Evolutionary conservation across 2,797 vertebrate species (phyloP).

Genomic region (Limnodromus scolopaceus): DNA sequence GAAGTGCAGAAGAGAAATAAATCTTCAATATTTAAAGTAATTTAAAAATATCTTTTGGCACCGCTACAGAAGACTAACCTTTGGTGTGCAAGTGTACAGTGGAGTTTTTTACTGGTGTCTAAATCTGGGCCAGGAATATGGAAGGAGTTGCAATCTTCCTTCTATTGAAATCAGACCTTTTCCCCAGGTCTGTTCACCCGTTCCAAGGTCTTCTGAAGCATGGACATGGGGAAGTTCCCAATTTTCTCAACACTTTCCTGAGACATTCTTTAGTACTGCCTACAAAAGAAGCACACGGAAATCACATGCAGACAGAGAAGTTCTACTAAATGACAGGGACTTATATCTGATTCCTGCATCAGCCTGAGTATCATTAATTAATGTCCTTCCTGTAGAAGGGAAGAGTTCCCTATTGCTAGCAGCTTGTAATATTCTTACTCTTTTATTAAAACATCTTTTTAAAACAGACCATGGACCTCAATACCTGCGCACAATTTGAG

Average conservation of each 20-base stretch:
- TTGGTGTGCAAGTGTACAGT: neutral
- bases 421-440: neutral
- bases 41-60: slow-evolving; percentile 46
- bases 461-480: neutral
- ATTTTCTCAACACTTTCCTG: neutral
- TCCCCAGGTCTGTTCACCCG: neutral
- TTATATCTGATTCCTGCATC: neutral
- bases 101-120: slow-evolving; percentile 27
- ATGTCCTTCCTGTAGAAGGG: neutral
- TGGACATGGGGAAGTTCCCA: neutral
- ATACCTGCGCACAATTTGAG: rapidly evolving
- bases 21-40: neutral
- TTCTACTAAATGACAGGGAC: neutral
- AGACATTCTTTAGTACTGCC: neutral
- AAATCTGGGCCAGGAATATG: slow-evolving; percentile 11
- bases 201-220: slow-evolving; percentile 34
- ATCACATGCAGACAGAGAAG: slow-evolving; percentile 22
- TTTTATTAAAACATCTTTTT: neutral
- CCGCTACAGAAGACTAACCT: slow-evolving; percentile 12
- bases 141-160: neutral
- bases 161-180: slow-evolving; percentile 45
- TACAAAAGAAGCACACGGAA: neutral
- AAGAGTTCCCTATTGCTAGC: neutral
- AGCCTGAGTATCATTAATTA: neutral
- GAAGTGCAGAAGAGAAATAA: neutral